Evolutionary conservation across 2,113 vertebrate genomes (phyloP).

Genomic region (Onychorhynchus coronatus): DNA sequence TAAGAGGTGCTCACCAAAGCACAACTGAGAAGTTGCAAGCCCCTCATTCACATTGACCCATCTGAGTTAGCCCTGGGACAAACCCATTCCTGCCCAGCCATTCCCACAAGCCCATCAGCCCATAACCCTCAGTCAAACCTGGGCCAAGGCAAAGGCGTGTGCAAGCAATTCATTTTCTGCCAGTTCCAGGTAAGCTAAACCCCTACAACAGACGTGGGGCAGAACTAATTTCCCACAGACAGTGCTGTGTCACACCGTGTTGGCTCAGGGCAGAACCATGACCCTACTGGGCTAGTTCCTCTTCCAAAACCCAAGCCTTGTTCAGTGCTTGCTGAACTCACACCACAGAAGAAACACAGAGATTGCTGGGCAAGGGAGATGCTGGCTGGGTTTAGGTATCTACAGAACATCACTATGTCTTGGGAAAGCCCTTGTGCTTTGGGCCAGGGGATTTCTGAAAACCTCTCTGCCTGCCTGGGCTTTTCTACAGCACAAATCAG

Average conservation of each 20-base stretch:
- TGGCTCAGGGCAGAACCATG: background rate
- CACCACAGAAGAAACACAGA: background rate
- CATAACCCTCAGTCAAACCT: background rate
- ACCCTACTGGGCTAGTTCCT: background rate
- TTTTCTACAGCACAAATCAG: background rate
- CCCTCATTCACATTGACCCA: background rate
- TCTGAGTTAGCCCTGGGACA: background rate
- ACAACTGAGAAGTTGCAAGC: background rate
- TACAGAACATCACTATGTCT: background rate
- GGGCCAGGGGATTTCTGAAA: background rate
- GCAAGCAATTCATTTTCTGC: background rate
- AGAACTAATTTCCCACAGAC: background rate
- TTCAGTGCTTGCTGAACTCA: background rate
- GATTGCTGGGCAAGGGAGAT: background rate
- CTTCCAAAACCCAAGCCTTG: background rate
- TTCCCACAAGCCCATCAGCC: background rate
- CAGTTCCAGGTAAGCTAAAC: background rate
- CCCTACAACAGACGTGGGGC: background rate
- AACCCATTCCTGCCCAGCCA: background rate
- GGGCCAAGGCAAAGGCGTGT: background rate
- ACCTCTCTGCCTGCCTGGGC: background rate
- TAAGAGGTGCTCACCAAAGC: accelerated
- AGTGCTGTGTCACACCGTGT: background rate
- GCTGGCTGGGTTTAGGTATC: background rate
- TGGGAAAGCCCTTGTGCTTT: background rate